Evolutionary conservation across 2,797 vertebrate species (phyloP), one percentile per base, ranked within the genome.

Genomic region (Synanceia verrucosa): DNA sequence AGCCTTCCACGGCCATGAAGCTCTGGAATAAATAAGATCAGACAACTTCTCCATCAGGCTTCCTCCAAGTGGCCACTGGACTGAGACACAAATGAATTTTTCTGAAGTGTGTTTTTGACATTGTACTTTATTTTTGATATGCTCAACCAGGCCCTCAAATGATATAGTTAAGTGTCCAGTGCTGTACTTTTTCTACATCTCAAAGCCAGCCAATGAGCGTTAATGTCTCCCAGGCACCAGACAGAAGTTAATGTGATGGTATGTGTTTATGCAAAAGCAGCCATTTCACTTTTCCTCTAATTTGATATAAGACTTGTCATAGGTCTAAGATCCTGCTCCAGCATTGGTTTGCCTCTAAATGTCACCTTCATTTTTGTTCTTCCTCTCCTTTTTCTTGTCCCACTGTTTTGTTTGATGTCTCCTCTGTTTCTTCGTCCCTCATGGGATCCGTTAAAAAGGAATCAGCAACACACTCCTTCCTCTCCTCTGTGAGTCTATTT

Each of bases 251-350:
- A 58, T 84, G 76, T 82, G 70, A 84, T 86, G 79, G 70, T 76
- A 86, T 80, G 83, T 88, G 89, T 93, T 91, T 87, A 90, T 76
- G 78, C 77, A 85, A 89, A 89, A 46, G 53, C 67, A 76, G 80
- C 56, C 79, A n/a, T 82, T 87, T 76, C 76, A 83, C 83, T 87
- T 75, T 68, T 74, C 64, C 59, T 73, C 75, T 66, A 55, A 73
- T 88, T 77, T 85, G 74, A 90, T 91, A 78, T 85, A 84, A 82
- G 77, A 86, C 33, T 50, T 55, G 66, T 79, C 77, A 63, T 65
- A 6, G 48, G 52, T 82, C 84, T 82, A 63, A 82, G 60, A 64
- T 83, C 67, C 50, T 33, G n/a, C 55, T 81, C 57, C 72, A 68
- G 55, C 28, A 37, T 69, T 71, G 13, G 57, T 70, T 82, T 81